Percentiles rank a stretch among this genome's conserved stretches.
Evolutionary conservation across 1,140 invertebrate genomes (phyloP).

Genomic region (Tetramorium simillimum): DNA sequence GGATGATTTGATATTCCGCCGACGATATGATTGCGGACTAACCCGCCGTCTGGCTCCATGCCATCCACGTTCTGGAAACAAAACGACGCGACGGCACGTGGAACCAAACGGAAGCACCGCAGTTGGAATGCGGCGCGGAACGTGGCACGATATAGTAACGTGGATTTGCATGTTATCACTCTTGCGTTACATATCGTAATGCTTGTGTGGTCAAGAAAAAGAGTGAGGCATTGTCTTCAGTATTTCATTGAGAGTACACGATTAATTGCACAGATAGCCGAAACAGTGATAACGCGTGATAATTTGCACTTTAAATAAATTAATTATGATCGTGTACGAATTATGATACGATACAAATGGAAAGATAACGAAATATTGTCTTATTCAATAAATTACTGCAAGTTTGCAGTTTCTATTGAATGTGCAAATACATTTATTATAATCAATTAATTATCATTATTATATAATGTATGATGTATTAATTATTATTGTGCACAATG

Average conservation of each 20-base stretch:
- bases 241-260: neutral
- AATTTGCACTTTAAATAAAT: neutral
- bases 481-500: neutral
- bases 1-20: slow-evolving; percentile 41
- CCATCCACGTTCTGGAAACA: slow-evolving; percentile 17
- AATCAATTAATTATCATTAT: neutral
- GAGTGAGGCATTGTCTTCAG: neutral
- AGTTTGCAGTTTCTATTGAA: neutral
- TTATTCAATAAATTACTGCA: neutral
- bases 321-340: neutral
- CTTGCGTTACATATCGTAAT: neutral
- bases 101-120: neutral
- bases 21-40: neutral
- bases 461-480: too few species aligned
- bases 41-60: neutral
- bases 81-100: neutral
- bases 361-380: neutral
- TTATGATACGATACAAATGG: neutral
- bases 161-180: slow-evolving; percentile 15
- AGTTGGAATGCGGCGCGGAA: slow-evolving; percentile 12
- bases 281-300: neutral
- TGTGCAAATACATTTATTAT: neutral
- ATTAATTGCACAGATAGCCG: neutral
- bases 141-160: neutral
- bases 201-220: neutral